Base-by-base conservation (phyloP, 35 echinoderm and acorn worm species). In the Heliocidaris erythrogramma region DNA sequence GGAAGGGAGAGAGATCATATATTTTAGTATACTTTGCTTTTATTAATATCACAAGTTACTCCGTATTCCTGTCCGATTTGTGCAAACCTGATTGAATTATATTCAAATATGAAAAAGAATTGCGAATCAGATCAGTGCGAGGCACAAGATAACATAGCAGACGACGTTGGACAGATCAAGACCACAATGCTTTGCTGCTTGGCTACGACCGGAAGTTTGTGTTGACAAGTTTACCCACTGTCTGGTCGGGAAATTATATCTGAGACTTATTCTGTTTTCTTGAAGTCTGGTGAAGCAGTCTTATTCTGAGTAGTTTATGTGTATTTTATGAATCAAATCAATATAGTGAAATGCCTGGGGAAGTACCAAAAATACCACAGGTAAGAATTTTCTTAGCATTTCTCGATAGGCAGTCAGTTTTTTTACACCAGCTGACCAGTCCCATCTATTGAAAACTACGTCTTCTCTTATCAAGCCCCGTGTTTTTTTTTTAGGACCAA, bases 341-440 rank as follows among this genome's bases (percentile, higher is more conserved):
- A 42, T 5, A 11, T 49, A 48, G 27, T 13, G 48, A 92, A 30
- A 96, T 96, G 96, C 96, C 96, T 27, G 96, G 96, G 92, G 96
- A 94, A 94, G 89, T 94, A 59, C 94, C 96, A 0, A 96, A 95
- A 94, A 92, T 96, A 94, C 96, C 96, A 10, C 94, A 94, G 88
- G 96, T 96, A 92, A 94, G 90, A 86, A 17, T 5, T 18, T 31
- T 13, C 13, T 13, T 30, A 11, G 32, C 14, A 48, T 48, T 13
- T n/a, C 29, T 95, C 88, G 59, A 47, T 48, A 13, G 49, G 2
- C 49, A 52, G 7, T 3, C 59, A 60, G 59, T 18, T 60, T 12
- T 60, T 18, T 18, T n/a, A n/a, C n/a, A n/a, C n/a, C n/a, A 60
- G 59, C 29, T 78, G 16, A 7, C 53, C 18, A 93, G n/a, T 47